Evolutionary conservation across 2,113 vertebrate species (phyloP).

Genomic region (Sylvia atricapilla): DNA sequence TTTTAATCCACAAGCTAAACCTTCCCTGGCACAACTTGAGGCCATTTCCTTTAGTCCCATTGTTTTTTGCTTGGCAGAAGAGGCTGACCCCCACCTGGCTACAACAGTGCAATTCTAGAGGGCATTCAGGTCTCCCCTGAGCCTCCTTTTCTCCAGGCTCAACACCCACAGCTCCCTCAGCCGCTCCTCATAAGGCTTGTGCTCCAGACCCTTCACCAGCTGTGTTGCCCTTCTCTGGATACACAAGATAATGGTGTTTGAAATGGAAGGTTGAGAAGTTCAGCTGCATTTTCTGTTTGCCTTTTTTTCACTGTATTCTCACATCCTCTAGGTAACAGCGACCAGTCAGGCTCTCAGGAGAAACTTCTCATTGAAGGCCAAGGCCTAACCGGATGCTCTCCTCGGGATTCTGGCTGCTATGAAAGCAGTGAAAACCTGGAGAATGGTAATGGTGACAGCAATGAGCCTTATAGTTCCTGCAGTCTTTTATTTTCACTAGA

Average conservation of each 20-base stretch:
- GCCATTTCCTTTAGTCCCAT: not conserved
- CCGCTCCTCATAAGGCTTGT: not conserved
- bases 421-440: constrained; percentile 97
- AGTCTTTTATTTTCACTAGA: not conserved
- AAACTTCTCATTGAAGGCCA: constrained; percentile 88
- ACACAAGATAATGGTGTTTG: not conserved
- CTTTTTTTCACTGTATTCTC: not conserved
- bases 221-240: not conserved
- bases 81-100: accelerated
- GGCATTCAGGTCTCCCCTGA: not conserved
- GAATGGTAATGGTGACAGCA: constrained; percentile 84
- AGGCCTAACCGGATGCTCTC: constrained; percentile 85
- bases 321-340: constrained; percentile 87
- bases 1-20: not conserved
- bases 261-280: not conserved
- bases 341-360: constrained; percentile 94
- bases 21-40: not conserved
- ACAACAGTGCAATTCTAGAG: not conserved
- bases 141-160: not conserved
- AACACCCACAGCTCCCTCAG: not conserved
- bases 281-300: not conserved
- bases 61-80: not conserved
- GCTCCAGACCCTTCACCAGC: not conserved
- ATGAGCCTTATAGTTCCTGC: not conserved
- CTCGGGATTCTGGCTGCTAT: constrained; percentile 96